phyloP scores from a whole-genome alignment of 2,888 invertebrate genomes.

The Lepetodrilus schrolli region DNA sequence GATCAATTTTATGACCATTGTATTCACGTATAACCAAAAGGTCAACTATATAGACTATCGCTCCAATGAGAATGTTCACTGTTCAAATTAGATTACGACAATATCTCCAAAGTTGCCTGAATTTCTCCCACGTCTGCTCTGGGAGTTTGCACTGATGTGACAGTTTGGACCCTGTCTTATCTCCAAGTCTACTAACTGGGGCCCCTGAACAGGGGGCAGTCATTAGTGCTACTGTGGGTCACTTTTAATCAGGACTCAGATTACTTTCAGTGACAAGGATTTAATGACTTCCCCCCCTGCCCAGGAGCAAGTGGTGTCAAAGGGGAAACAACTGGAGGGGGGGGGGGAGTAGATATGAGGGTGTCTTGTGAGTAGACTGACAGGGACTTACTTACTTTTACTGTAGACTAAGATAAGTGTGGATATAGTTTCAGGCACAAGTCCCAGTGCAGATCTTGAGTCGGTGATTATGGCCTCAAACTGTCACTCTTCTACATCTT shows the following conservation, averaged over 20 bases:
- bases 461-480: neutral
- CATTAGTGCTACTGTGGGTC: neutral
- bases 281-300: neutral
- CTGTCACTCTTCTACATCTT: neutral
- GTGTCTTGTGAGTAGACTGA: neutral
- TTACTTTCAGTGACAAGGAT: slow-evolving; percentile 17
- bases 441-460: neutral
- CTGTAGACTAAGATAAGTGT: neutral
- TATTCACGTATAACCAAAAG: too few relatives aligned
- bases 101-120: too few relatives aligned
- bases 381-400: neutral
- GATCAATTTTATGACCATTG: too few relatives aligned
- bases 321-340: neutral
- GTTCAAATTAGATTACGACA: too few relatives aligned
- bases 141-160: too few relatives aligned
- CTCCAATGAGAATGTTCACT: too few relatives aligned
- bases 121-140: too few relatives aligned
- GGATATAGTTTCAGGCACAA: neutral
- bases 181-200: slow-evolving; percentile 4
- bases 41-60: too few relatives aligned
- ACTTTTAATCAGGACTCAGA: neutral
- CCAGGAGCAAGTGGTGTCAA: neutral
- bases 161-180: neutral
- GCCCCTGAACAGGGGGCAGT: neutral
- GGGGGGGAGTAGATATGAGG: neutral